Conservation (phyloP, 2,888 invertebrate species). For the Pyrgus malvae region DNA sequence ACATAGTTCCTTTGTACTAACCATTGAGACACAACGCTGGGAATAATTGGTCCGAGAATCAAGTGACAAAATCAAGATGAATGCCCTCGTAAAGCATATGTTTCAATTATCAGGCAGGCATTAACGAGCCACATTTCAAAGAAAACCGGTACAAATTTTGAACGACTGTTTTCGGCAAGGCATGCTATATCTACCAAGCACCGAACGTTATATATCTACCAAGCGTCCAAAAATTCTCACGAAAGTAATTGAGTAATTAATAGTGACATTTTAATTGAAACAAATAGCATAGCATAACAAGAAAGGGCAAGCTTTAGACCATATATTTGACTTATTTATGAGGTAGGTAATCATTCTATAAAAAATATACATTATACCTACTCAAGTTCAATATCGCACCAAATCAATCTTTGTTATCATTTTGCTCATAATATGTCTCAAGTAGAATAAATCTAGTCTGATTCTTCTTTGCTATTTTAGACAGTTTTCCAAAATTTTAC, state of each 20-base stretch:
- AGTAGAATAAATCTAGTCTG: no score
- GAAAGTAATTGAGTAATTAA: constrained; percentile 65
- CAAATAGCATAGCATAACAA: constrained; percentile 53
- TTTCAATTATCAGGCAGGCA: constrained; percentile 25
- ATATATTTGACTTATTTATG: constrained; percentile 8
- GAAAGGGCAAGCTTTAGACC: constrained; percentile 36
- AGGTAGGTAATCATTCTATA: neutral
- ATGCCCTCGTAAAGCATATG: constrained; percentile 26
- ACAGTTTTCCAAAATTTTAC: no score
- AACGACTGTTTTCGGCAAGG: neutral
- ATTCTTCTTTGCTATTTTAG: no score
- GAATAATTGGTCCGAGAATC: constrained; percentile 12
- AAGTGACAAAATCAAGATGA: constrained; percentile 26
- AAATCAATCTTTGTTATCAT: no score
- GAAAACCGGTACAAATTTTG: constrained; percentile 12
- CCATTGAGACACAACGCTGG: constrained; percentile 12
- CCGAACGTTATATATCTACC: no score
- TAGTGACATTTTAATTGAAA: constrained; percentile 72
- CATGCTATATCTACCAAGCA: constrained; percentile 5
- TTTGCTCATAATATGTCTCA: no score
- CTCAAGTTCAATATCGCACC: no score
- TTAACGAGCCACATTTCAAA: constrained; percentile 15
- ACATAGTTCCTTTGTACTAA: neutral
- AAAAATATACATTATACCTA: no score
- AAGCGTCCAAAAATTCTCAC: constrained; percentile 53